Conservation (phyloP, 2,113 vertebrate genomes). For the Cheirogaleus medius region DNA sequence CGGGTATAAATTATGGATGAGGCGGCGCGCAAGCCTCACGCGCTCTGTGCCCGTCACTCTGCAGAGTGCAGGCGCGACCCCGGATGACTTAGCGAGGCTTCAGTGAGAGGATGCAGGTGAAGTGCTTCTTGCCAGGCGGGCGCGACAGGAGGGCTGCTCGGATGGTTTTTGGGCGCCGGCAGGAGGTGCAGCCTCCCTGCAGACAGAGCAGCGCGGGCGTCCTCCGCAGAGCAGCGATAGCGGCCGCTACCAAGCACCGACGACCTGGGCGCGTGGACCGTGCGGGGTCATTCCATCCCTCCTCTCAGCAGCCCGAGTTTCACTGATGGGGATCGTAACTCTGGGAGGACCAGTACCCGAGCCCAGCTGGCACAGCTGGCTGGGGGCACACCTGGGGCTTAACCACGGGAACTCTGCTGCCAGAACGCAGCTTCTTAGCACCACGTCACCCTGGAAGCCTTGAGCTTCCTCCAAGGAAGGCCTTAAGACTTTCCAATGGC, state of each 20-base stretch:
- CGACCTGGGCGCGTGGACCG: rapidly evolving
- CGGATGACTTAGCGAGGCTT: rapidly evolving
- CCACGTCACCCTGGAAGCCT: background rate
- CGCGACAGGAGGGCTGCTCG: rapidly evolving
- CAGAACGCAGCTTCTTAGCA: background rate
- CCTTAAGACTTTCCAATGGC: background rate
- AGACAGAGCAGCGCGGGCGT: rapidly evolving
- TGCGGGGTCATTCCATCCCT: rapidly evolving
- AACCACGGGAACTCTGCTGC: background rate
- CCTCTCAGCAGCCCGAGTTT: background rate
- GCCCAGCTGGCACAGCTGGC: too few relatives aligned
- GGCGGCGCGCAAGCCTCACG: rapidly evolving
- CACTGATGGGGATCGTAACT: background rate
- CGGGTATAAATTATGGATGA: background rate
- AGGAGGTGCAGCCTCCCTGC: rapidly evolving
- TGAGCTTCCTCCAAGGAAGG: background rate
- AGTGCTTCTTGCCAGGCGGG: rapidly evolving
- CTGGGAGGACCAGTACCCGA: rapidly evolving
- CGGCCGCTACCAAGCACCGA: rapidly evolving
- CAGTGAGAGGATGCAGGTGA: rapidly evolving
- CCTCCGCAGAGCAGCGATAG: rapidly evolving
- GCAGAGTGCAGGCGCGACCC: rapidly evolving
- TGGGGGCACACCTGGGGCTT: background rate
- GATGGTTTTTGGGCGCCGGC: rapidly evolving
- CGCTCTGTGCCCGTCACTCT: rapidly evolving